A percentile compares a stretch with the other conserved stretches of the same genome.
Conservation (phyloP, 2,888 invertebrate species). For the Ypsolopha sequella region DNA sequence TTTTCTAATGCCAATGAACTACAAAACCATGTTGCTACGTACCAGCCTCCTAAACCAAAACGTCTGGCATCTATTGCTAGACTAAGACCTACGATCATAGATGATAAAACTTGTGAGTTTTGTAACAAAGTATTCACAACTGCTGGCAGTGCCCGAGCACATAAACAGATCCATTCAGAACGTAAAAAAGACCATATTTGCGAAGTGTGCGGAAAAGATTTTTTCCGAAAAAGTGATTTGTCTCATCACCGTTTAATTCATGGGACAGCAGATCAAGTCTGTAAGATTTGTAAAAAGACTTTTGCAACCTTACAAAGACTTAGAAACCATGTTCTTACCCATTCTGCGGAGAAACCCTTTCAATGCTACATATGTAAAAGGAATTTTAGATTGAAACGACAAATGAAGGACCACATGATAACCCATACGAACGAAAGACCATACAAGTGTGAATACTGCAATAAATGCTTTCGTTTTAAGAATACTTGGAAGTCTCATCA, state of each 20-base stretch:
- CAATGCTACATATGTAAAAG: conserved; percentile 6
- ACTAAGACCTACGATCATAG: neutral
- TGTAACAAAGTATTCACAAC: neutral
- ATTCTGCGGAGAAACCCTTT: conserved; percentile 1
- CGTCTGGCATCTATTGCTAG: neutral
- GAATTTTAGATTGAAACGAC: conserved; percentile 65
- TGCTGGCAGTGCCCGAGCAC: neutral
- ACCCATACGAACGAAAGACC: conserved; percentile 78
- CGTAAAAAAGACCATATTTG: conserved; percentile 59
- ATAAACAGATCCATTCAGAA: conserved; percentile 5
- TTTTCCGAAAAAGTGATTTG: conserved; percentile 70
- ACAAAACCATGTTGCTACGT: neutral
- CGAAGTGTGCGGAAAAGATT: conserved; percentile 71
- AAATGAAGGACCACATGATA: conserved; percentile 72
- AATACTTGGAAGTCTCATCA: conserved; percentile 73
- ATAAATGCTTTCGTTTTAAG: conserved; percentile 74
- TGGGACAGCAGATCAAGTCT: neutral
- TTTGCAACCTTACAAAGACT: neutral
- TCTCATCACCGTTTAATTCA: conserved; percentile 70
- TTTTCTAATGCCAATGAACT: neutral
- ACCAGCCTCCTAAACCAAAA: neutral
- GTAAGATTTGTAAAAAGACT: neutral
- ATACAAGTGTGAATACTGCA: conserved; percentile 74
- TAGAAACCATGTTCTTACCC: conserved; percentile 1
- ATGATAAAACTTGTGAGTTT: neutral